These are phyloP conservation scores for Monopis laevigella DNA, from an alignment of 2,888 invertebrate genomes.

Conservation along the genomic window DNA sequence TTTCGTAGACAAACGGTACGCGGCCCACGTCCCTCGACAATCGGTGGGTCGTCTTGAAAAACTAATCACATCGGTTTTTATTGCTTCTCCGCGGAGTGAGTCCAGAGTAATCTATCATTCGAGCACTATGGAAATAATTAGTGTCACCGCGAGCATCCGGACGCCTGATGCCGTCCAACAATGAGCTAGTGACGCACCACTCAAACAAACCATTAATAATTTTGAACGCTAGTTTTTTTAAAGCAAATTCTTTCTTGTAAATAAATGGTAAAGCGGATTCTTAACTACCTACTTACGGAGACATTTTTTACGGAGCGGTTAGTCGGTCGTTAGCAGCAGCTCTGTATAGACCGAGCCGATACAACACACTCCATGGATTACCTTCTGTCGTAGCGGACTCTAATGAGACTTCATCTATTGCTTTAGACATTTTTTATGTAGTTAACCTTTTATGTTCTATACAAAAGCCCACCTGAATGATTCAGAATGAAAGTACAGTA, in stretches of 20 bases:
- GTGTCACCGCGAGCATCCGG: slow-evolving; percentile 64
- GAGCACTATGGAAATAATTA: slow-evolving; percentile 65
- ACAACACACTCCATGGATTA: slow-evolving; percentile 4
- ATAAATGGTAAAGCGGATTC: slow-evolving; percentile 60
- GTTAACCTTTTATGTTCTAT: no score
- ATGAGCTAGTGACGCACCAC: slow-evolving; percentile 58
- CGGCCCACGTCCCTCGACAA: slow-evolving; percentile 45
- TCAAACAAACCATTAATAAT: slow-evolving; percentile 67
- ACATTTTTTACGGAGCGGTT: slow-evolving; percentile 52
- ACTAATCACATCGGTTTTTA: slow-evolving; percentile 56
- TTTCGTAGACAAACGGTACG: slow-evolving; percentile 39
- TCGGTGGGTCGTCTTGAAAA: slow-evolving; percentile 42
- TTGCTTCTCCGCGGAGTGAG: slow-evolving; percentile 39
- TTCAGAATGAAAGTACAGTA: no score
- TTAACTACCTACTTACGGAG: slow-evolving; percentile 62
- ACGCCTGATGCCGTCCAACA: slow-evolving; percentile 49
- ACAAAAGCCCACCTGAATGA: no score
- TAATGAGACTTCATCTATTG: not conserved
- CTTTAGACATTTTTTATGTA: not conserved
- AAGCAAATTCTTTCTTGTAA: slow-evolving; percentile 60
- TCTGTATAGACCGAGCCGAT: slow-evolving; percentile 2
- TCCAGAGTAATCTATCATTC: slow-evolving; percentile 65
- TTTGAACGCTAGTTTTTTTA: slow-evolving; percentile 59
- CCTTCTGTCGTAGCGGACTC: not conserved
- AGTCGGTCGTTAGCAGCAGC: slow-evolving; percentile 26